A percentile compares a stretch with the other conserved stretches of the same genome.
Conservation (phyloP, 2,797 vertebrate species). For the Gallinago solitaria region DNA sequence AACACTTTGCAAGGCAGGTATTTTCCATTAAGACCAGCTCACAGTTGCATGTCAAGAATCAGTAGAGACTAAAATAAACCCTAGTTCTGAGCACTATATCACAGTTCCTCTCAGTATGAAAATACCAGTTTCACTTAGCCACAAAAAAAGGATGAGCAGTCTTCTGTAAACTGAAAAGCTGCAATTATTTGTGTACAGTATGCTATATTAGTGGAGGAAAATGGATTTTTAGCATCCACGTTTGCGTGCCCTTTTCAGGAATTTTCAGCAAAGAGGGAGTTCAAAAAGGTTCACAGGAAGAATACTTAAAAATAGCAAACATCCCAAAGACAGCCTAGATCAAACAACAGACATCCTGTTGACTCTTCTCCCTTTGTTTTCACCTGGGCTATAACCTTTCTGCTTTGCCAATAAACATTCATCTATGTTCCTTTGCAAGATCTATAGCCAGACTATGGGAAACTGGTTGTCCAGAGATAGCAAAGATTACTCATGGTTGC, state of each 20-base stretch:
- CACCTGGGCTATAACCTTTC: conserved; percentile 47
- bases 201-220: not conserved
- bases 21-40: not conserved
- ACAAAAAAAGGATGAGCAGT: not conserved
- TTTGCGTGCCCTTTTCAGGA: not conserved
- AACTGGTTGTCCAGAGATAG: not conserved
- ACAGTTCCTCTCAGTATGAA: not conserved
- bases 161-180: not conserved
- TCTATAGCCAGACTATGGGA: not conserved
- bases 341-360: conserved; percentile 65
- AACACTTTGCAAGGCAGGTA: not conserved
- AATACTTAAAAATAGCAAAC: conserved; percentile 23
- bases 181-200: not conserved
- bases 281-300: conserved; percentile 64
- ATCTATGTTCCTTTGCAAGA: not conserved
- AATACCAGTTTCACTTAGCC: not conserved
- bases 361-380: conserved; percentile 28
- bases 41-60: not conserved
- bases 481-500: not conserved
- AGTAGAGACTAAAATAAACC: not conserved
- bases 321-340: conserved; percentile 14
- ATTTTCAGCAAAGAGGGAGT: conserved; percentile 28
- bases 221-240: not conserved
- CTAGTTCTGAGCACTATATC: not conserved
- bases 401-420: conserved; percentile 53